These are phyloP conservation scores for Chitala chitala DNA, from an alignment of 2,113 vertebrate genomes.

Conservation along the genomic window DNA sequence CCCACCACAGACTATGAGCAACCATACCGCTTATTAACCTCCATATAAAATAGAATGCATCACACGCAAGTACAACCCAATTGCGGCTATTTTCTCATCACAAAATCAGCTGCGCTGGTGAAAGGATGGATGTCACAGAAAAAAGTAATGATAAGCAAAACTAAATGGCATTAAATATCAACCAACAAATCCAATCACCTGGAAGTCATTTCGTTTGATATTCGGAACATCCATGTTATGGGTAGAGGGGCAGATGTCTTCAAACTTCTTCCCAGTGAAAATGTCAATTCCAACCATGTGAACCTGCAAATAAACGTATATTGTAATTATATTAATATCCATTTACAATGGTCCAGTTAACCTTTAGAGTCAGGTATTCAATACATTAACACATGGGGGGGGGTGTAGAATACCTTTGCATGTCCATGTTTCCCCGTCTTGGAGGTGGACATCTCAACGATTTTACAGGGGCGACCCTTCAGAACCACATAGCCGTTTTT, in stretches of 20 bases:
- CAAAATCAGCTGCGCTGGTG: too few relatives aligned
- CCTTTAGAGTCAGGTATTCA: too few relatives aligned
- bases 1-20: too few relatives aligned
- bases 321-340: too few relatives aligned
- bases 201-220: conserved; percentile 93
- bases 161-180: background rate
- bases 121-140: too few relatives aligned
- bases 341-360: too few relatives aligned
- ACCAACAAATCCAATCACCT: conserved; percentile 61
- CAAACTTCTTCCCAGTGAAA: conserved; percentile 95
- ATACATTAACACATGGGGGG: too few relatives aligned
- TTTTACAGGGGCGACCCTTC: conserved; percentile 93
- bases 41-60: too few relatives aligned
- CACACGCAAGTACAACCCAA: too few relatives aligned
- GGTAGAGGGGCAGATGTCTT: conserved; percentile 98
- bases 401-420: conserved; percentile 87
- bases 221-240: conserved; percentile 98
- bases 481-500: conserved; percentile 96
- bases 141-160: too few relatives aligned
- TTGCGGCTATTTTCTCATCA: too few relatives aligned
- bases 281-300: conserved; percentile 97
- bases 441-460: conserved; percentile 96
- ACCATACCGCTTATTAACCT: too few relatives aligned
- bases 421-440: conserved; percentile 97
- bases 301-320: conserved; percentile 70